Base-by-base conservation (phyloP, 2,113 vertebrate species). In the Benitochromis conjunctus region DNA sequence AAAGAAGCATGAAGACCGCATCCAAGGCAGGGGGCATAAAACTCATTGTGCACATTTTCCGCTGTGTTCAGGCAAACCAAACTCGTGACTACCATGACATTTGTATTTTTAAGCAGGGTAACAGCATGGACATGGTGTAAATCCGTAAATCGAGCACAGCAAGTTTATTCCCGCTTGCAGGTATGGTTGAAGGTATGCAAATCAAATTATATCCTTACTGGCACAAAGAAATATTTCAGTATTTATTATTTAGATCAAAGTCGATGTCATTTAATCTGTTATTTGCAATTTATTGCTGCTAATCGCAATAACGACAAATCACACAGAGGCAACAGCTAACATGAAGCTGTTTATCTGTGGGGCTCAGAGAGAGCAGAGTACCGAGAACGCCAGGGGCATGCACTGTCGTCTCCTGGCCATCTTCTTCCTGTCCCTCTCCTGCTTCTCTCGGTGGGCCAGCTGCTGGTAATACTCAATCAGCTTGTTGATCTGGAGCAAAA, bases 381-480 rank as follows among this genome's bases (percentile, higher is more conserved):
- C 98, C 97, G 99, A 99, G 87, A 98, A 99, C 1, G 99, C 98
- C 91, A 99, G 89, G 1, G 99, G 99, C 97, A 99, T 98, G 89
- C 97, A 98, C 83, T 98, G 98, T 79, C 98, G 96, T 88, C 99
- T 97, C 7, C 98, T 96, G 64, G 97, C 98, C 94, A 99, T 85
- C 93, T 99, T 99, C 97, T 98, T 99, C 78, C 98, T 93, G 94
- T 99, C 99, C 51, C 98, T 95, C 87, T 99, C 99, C 9, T 99
- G 97, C 92, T 99, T 99, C 94, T 99, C 99, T 79, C 98, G 97
- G 94, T 99, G 98, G 83, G 99, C 99, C 94, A 99, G 91, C 84
- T 99, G 99, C 92, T 99, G 99, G 91, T 99, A 99, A 96, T 98
- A 99, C 92, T 99, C 99, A 9, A 99, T 97, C 93, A 99, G 94